Evolutionary conservation across 92 coral and sea anemone genomes (phyloP).

Genomic region (Siderastrea radians): DNA sequence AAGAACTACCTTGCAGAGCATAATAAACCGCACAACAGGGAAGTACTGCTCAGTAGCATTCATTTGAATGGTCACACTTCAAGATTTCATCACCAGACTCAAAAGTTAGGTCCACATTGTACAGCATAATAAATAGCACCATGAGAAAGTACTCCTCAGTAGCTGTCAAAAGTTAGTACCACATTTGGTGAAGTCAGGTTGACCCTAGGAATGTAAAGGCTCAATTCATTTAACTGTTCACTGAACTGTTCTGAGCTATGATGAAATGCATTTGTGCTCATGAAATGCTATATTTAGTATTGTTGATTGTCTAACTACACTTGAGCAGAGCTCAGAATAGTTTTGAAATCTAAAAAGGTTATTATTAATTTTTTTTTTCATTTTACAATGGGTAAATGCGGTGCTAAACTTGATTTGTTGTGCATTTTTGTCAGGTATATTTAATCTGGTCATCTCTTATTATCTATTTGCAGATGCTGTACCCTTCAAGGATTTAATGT

Average conservation of each 20-base stretch:
- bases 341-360: background rate
- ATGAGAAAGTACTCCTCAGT: no score
- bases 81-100: no score
- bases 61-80: no score
- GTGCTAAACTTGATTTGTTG: background rate
- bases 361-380: background rate
- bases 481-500: conserved; percentile 89
- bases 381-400: no score
- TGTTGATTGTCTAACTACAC: conserved; percentile 85
- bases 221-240: background rate
- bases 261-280: conserved; percentile 39
- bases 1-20: no score
- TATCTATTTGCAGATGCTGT: conserved; percentile 88
- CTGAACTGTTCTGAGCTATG: conserved; percentile 74
- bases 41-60: no score
- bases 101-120: no score
- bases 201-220: no score
- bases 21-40: no score
- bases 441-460: background rate
- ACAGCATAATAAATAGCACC: no score
- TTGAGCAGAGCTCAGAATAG: conserved; percentile 93
- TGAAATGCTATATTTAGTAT: conserved; percentile 58
- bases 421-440: background rate
- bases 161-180: no score
- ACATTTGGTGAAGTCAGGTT: no score